These are phyloP conservation scores for Lochmaea crataegi DNA, from an alignment of 2,888 invertebrate species.

Conservation along the genomic window DNA sequence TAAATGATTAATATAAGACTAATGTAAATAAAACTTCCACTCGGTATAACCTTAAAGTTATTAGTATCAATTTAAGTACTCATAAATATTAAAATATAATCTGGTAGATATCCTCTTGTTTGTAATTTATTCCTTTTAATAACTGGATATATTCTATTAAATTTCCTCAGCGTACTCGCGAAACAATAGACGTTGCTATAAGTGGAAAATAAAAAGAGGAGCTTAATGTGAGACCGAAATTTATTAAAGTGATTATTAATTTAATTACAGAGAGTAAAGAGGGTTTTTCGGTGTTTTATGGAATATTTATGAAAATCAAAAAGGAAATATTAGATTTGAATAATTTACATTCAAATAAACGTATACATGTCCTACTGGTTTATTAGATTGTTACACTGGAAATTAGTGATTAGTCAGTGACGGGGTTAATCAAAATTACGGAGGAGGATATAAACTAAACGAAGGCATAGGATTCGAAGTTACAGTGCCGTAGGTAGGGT, in stretches of 20 bases:
- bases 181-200: slow-evolving; percentile 10
- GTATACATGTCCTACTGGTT: too few relatives aligned
- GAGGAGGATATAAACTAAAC: too few relatives aligned
- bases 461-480: too few relatives aligned
- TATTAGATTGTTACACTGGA: too few relatives aligned
- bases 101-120: background rate
- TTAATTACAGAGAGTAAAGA: background rate
- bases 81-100: slow-evolving; percentile 6
- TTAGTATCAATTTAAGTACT: background rate
- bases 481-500: too few relatives aligned
- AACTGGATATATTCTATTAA: slow-evolving; percentile 9
- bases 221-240: slow-evolving; percentile 2
- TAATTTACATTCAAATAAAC: too few relatives aligned
- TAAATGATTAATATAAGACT: background rate
- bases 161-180: slow-evolving; percentile 9
- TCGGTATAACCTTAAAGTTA: too few relatives aligned
- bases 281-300: background rate
- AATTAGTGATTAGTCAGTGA: too few relatives aligned
- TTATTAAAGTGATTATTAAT: slow-evolving; percentile 10
- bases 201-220: slow-evolving; percentile 7
- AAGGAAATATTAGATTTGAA: background rate
- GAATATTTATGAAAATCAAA: background rate
- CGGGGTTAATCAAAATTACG: too few relatives aligned
- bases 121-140: slow-evolving; percentile 18
- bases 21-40: background rate